Base-by-base conservation (phyloP, 2,888 invertebrate genomes). In the Cataglyphis albicans region DNA sequence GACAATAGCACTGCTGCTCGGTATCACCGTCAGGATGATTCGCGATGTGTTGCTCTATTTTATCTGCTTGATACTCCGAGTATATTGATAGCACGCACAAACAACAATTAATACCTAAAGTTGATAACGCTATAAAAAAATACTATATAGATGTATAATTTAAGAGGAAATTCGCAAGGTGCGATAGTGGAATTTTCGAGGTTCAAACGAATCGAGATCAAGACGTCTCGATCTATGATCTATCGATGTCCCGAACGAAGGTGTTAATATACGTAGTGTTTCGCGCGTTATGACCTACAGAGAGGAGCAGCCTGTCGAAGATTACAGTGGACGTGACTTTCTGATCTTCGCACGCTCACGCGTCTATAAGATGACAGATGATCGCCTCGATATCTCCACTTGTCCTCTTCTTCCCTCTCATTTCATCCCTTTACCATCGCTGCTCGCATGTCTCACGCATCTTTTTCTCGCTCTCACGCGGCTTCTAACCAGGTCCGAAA, bases 261-360 rank as follows among this genome's bases (percentile, higher is more conserved):
- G 82, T 82, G 89, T 78, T 84, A 87, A 84, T 86, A 84, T 18
- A 52, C 82, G 68, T 38, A 29, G 76, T 74, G 67, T 64, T 55
- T 75, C 83, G 84, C 82, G 81, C 80, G 82, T 81, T 85, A 80
- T 86, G 87, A 88, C 87, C 89, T 88, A 86, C 85, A 83, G 84
- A 63, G 74, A 35, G n/a, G 35, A 75, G 32, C 82, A 41, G 61
- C 38, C 57, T 84, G 89, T 89, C 90, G 84, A 89, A 88, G 87
- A 90, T 91, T 88, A 90, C 76, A 86, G 89, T 84, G 86, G 88
- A 92, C 91, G 90, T 92, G 92, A 92, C 91, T 91, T 86, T 91
- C 89, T 73, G 87, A 84, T 81, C 86, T 84, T 85, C 82, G 72
- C 73, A 64, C 72, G 63, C 61, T 38, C 59, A 44, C 32, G 25